phyloP scores from a whole-genome alignment of 2,888 invertebrate species.

The Toxonevra muliebris region DNA sequence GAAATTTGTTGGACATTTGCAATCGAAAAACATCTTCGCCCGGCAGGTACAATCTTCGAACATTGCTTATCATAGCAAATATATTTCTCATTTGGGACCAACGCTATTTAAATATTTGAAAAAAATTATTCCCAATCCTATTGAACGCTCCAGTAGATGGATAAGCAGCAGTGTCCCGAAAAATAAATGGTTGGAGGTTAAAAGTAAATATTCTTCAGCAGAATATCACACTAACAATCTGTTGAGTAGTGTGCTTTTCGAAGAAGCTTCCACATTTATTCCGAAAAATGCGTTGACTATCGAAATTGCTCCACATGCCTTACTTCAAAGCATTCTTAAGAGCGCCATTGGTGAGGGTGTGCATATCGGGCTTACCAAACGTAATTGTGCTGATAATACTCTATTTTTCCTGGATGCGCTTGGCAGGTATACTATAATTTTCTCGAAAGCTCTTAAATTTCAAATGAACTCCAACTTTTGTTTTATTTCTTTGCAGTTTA shows the following conservation, averaged over 20 bases:
- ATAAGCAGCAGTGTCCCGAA: conserved; percentile 82
- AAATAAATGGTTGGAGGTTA: conserved; percentile 73
- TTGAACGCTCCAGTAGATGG: conserved; percentile 78
- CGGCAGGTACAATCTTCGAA: conserved; percentile 84
- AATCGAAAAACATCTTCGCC: conserved; percentile 78
- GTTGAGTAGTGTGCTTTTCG: conserved; percentile 69
- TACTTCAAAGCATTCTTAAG: conserved; percentile 74
- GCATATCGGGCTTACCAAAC: conserved; percentile 71
- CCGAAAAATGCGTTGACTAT: conserved; percentile 74
- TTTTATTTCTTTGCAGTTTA: conserved; percentile 66
- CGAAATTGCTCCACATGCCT: conserved; percentile 76
- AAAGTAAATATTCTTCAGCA: conserved; percentile 74
- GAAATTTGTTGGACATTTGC: conserved; percentile 72
- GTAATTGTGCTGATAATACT: conserved; percentile 67
- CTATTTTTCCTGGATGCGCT: conserved; percentile 63
- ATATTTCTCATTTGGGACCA: conserved; percentile 75
- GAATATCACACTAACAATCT: conserved; percentile 89
- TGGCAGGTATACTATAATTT: conserved; percentile 59
- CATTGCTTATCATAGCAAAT: conserved; percentile 87
- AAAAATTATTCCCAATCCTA: conserved; percentile 73
- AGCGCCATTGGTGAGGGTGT: conserved; percentile 68
- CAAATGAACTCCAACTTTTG: no score
- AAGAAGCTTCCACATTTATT: conserved; percentile 71
- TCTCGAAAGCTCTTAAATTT: neutral
- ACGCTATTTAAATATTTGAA: conserved; percentile 72